These are phyloP conservation scores for Calyptomena viridis DNA, from an alignment of 2,113 vertebrate species.

Conservation along the genomic window DNA sequence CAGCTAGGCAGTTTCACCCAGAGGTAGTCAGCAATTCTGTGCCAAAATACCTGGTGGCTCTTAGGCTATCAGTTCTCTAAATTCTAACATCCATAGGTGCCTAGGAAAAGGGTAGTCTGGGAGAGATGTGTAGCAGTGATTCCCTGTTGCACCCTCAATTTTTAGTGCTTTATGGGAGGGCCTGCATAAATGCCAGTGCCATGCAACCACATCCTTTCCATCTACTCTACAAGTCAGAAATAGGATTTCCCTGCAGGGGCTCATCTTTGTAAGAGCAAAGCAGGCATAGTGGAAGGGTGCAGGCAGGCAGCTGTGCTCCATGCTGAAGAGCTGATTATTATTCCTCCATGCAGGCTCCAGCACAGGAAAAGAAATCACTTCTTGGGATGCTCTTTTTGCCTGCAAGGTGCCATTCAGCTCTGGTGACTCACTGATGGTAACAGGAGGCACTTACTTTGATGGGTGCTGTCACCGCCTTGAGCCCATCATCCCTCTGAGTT, in stretches of 20 bases:
- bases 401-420: conserved; percentile 14
- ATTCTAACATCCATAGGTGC: neutral
- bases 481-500: neutral
- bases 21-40: neutral
- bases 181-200: neutral
- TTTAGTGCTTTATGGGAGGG: neutral
- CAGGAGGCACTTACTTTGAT: conserved; percentile 23
- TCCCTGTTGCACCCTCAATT: neutral
- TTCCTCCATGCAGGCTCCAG: conserved; percentile 34
- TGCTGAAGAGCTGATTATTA: conserved; percentile 19
- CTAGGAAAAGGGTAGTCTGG: neutral
- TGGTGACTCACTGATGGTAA: conserved; percentile 32
- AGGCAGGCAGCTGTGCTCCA: conserved; percentile 14
- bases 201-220: neutral
- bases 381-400: conserved; percentile 28
- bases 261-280: neutral
- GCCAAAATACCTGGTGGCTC: neutral
- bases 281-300: neutral
- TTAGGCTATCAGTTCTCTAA: neutral
- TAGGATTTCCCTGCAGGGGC: neutral
- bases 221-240: neutral
- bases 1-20: neutral
- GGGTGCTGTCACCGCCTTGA: neutral
- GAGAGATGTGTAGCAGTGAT: neutral
- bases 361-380: conserved; percentile 17